phyloP scores from a whole-genome alignment of 2,113 vertebrate species.

The Callocephalon fimbriatum region DNA sequence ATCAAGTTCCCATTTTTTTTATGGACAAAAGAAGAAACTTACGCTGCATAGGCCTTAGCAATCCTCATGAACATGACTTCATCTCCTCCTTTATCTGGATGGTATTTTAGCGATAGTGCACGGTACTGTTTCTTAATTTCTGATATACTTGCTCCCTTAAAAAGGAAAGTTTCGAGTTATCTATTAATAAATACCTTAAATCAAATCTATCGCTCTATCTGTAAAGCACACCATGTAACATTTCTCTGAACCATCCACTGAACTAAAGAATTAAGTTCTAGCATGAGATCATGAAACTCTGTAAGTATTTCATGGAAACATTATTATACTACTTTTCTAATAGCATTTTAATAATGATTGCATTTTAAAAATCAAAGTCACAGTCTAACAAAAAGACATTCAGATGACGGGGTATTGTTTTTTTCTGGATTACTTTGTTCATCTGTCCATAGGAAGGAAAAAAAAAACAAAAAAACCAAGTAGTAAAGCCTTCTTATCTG shows the following conservation, averaged over 20 bases:
- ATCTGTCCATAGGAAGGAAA: not conserved
- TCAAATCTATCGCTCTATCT: not conserved
- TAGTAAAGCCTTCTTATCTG: not conserved
- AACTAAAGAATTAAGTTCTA: not conserved
- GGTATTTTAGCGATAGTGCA: conserved; percentile 90
- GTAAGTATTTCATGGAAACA: not conserved
- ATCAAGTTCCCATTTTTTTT: not conserved
- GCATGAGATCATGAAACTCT: not conserved
- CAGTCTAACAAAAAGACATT: not conserved
- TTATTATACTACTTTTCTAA: not conserved
- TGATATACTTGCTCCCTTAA: conserved; percentile 87
- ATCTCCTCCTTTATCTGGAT: conserved; percentile 97
- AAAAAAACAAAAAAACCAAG: not conserved
- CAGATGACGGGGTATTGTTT: not conserved
- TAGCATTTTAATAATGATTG: not conserved
- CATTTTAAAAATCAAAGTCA: not conserved
- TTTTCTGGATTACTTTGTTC: not conserved
- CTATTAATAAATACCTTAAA: not conserved
- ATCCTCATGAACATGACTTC: conserved; percentile 97
- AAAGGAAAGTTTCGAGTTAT: not conserved
- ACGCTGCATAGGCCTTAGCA: conserved; percentile 96
- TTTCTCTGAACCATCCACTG: not conserved
- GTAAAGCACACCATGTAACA: not conserved
- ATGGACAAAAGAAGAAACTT: conserved; percentile 63
- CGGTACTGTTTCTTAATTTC: conserved; percentile 98